Evolutionary conservation across 2,113 vertebrate species (phyloP).

Genomic region (Dolichotis patagonum): DNA sequence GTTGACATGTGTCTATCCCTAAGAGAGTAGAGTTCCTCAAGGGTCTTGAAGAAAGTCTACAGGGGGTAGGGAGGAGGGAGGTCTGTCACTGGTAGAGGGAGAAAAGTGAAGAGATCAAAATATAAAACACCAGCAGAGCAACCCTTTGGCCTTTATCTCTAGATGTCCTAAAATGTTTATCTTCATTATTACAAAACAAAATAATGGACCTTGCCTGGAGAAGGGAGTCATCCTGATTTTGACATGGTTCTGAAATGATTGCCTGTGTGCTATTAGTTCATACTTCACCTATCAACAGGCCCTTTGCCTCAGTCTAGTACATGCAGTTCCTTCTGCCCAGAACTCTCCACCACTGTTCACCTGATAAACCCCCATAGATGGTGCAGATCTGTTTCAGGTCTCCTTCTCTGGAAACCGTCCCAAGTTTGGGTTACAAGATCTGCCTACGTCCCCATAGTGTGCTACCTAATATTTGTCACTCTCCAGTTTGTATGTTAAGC

Average conservation of each 20-base stretch:
- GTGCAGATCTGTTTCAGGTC: neutral
- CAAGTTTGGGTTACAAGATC: neutral
- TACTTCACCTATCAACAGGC: neutral
- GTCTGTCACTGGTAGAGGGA: neutral
- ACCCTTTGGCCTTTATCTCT: neutral
- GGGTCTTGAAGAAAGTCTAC: neutral
- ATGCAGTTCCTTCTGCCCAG: neutral
- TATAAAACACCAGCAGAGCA: neutral
- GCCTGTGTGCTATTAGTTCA: neutral
- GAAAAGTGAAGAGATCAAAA: neutral
- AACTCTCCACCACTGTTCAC: neutral
- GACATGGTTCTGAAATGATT: neutral
- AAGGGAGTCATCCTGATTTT: neutral
- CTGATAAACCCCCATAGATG: neutral
- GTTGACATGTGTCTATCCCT: neutral
- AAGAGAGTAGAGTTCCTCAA: neutral
- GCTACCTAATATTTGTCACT: neutral
- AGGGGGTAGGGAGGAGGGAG: neutral
- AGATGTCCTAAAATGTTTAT: constrained; percentile 14
- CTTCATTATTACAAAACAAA: neutral
- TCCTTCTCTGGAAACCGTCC: neutral
- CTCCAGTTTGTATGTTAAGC: neutral
- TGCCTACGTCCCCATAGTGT: neutral
- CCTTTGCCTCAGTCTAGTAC: neutral
- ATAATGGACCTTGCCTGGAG: neutral